Conservation (phyloP, 2,888 invertebrate species). For the Allacma fusca region DNA sequence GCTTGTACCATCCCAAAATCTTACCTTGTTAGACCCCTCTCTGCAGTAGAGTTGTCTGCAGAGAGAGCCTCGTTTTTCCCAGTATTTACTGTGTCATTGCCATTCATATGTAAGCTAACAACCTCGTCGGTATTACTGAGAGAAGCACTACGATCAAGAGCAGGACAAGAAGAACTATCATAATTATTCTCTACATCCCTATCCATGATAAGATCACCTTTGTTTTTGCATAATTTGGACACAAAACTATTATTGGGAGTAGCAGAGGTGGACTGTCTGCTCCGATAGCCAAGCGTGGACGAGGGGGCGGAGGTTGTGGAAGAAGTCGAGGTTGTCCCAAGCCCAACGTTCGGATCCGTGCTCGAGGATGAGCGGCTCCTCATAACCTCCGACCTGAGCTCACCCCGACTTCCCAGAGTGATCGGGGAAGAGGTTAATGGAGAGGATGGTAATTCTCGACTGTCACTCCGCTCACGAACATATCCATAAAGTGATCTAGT, state of each 20-base stretch:
- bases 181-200: slow-evolving; percentile 59
- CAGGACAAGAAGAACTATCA: slow-evolving; percentile 45
- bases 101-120: slow-evolving; percentile 37
- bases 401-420: slow-evolving; percentile 40
- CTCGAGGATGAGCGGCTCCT: slow-evolving; percentile 42
- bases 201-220: slow-evolving; percentile 49
- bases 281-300: slow-evolving; percentile 3
- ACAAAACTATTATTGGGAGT: slow-evolving; percentile 48
- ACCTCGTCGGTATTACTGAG: not conserved
- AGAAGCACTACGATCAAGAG: slow-evolving; percentile 40
- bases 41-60: not conserved
- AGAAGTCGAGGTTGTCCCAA: slow-evolving; percentile 29
- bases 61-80: not conserved
- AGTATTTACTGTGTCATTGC: slow-evolving; percentile 33
- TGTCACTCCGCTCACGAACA: slow-evolving; percentile 57
- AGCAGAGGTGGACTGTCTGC: slow-evolving; percentile 45
- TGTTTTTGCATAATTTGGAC: slow-evolving; percentile 46
- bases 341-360: slow-evolving; percentile 43
- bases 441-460: slow-evolving; percentile 52
- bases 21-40: no score
- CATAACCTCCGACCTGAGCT: slow-evolving; percentile 28
- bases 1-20: no score
- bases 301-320: slow-evolving; percentile 28
- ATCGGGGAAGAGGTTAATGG: slow-evolving; percentile 45
- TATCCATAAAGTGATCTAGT: slow-evolving; percentile 28